Conservation (phyloP, 2,888 invertebrate genomes). For the Atethmia centrago region DNA sequence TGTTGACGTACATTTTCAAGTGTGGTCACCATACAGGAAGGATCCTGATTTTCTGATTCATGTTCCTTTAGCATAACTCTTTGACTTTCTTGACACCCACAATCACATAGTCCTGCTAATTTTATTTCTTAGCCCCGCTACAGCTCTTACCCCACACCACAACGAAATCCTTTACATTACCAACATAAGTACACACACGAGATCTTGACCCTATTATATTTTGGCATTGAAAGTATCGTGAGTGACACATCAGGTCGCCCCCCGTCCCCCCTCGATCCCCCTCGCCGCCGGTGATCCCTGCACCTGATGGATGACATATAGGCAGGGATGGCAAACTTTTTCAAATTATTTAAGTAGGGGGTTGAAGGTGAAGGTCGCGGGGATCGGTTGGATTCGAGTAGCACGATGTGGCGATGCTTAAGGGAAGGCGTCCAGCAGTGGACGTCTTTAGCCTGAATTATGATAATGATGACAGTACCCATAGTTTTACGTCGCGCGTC, state of each 20-base stretch:
- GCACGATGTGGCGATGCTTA: not conserved
- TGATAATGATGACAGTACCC: too few relatives aligned
- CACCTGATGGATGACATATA: slow-evolving; percentile 46
- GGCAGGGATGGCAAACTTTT: slow-evolving; percentile 8
- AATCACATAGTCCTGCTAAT: too few relatives aligned
- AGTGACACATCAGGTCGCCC: slow-evolving; percentile 79
- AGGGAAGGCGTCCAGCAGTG: not conserved
- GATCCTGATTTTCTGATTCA: too few relatives aligned
- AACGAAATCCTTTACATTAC: slow-evolving; percentile 68
- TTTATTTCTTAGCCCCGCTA: too few relatives aligned
- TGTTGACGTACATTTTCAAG: too few relatives aligned
- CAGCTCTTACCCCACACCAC: slow-evolving; percentile 1
- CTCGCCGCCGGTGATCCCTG: slow-evolving; percentile 31
- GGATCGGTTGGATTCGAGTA: not conserved
- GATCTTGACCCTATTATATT: slow-evolving; percentile 86
- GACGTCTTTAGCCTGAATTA: too few relatives aligned
- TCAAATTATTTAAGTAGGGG: not conserved
- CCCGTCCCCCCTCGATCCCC: slow-evolving; percentile 17
- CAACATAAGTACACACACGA: slow-evolving; percentile 72
- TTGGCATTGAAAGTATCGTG: slow-evolving; percentile 83
- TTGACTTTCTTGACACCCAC: too few relatives aligned
- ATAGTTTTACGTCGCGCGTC: too few relatives aligned
- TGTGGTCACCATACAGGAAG: too few relatives aligned
- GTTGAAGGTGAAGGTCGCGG: not conserved
- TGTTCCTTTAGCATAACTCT: too few relatives aligned